Base-by-base conservation (phyloP, 2,113 vertebrate species). In the Polypterus bichir region DNA sequence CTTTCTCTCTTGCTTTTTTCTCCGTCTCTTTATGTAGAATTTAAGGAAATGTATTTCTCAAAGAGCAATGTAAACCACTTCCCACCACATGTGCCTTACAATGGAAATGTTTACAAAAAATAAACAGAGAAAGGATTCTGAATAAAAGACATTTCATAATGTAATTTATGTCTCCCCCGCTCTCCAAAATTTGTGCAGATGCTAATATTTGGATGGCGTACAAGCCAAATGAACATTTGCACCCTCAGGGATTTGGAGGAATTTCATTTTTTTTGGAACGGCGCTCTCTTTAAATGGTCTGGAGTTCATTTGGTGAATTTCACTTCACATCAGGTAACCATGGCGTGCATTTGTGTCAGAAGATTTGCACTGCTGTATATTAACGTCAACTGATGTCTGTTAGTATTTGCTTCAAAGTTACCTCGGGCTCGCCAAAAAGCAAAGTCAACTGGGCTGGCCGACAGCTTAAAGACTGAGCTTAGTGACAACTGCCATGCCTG, bases 101-200 rank as follows among this genome's bases (percentile, higher is more conserved):
- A 70, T 59, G 57, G 62, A 54, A 68, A 69, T 59, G 7, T 65
- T 69, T 66, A 65, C 66, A 61, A 83, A 66, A 79, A 81, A 77
- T 69, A 69, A 70, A 75, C 70, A 78, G 74, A 72, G 76, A 70
- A 66, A 52, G 5, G 3, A 44, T 46, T 60, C 70, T 69, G 48
- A 68, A 70, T 51, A 11, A 48, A 68, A 64, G 7, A 57, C 47
- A 44, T 47, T 68, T 70, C 60, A 55, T 59, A 45, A 63, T 65
- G 61, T 9, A 3, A 49, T 64, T 68, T 6, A 67, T 55, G 67
- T 46, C 7, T 1, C 63, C 27, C 46, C 59, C 2, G 45, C 49
- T 48, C 62, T 61, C 48, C 62, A 65, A 63, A 27, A 55, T 63
- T 64, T 7, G 52, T 61, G 70, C 63, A 71, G 65, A 65, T 58